Base-by-base conservation (phyloP, 2,888 invertebrate species). In the Osedax fenrisi region DNA sequence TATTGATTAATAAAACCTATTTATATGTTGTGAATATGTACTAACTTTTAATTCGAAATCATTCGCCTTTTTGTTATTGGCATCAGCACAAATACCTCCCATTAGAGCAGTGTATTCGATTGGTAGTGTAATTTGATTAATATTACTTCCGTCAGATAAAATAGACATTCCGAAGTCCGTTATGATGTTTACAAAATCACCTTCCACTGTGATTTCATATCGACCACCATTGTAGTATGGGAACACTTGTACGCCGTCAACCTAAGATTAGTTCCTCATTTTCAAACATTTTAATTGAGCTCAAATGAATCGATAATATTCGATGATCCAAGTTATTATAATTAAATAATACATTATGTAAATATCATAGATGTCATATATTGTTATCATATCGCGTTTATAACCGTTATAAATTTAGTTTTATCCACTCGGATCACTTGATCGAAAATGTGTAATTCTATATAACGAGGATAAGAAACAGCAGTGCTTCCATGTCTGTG, bases 141-240 rank as follows among this genome's bases (percentile, higher is more conserved):
- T 67, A 27, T 41, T 27, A 5, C 24, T 22, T 3, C 73, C 73
- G 41, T 73, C 73, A 27, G 21, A 25, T 67, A 67, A 22, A 3
- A 73, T 41, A n/a, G 67, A n/a, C 73, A 73, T 24, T 21, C 67
- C 27, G 24, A 67, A 73, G 73, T 67, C 27, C 17, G 73, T 73
- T 2, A 21, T 67, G 27, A 73, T 23, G 26, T 67, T 66, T n/a
- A 67, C 67, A 27, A 67, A 67, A 17, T 25, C 22, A 10, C 73
- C 73, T 27, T 26, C 67, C 13, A 26, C 67, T 2, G n/a, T n/a
- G 25, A 73, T 67, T 27, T 23, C 67, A 13, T 67, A 25, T 10
- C 71, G 22, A 2, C 24, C 24, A 25, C 26, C 23, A 23, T 23
- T 21, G 2, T 25, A 13, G 22, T 64, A 23, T 13, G 64, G 64